Percentiles rank a stretch among this genome's conserved stretches.
phyloP scores from a whole-genome alignment of 2,888 invertebrate genomes.

The Balanococcus diminutus region DNA sequence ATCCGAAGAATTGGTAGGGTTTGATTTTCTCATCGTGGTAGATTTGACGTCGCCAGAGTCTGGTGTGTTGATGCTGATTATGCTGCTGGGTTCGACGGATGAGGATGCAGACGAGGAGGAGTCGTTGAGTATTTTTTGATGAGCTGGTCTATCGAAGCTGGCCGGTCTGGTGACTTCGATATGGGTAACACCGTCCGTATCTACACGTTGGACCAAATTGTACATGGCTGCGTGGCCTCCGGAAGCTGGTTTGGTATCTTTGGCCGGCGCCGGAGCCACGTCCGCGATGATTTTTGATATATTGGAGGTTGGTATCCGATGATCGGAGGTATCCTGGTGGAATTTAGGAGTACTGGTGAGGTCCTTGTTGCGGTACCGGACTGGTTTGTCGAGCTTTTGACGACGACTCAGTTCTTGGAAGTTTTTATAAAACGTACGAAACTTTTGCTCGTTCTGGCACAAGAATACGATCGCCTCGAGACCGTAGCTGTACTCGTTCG shows the following conservation, averaged over 20 bases:
- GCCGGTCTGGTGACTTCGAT: constrained; percentile 62
- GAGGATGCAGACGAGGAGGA: neutral
- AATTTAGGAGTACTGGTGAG: neutral
- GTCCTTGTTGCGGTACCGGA: constrained; percentile 57
- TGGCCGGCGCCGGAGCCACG: neutral
- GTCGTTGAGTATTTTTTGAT: neutral
- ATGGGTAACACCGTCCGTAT: constrained; percentile 65
- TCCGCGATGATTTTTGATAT: neutral
- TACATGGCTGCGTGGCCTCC: constrained; percentile 59
- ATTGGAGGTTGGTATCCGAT: neutral
- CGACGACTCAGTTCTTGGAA: constrained; percentile 60
- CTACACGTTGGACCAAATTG: constrained; percentile 64
- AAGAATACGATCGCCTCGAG: constrained; percentile 60
- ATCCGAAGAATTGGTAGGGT: neutral
- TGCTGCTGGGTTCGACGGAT: constrained; percentile 59
- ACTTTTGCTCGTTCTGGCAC: constrained; percentile 59
- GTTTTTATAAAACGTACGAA: constrained; percentile 59
- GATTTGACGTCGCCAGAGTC: constrained; percentile 58
- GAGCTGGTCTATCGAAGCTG: constrained; percentile 47
- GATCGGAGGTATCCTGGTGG: neutral
- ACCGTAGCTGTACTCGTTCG: constrained; percentile 54
- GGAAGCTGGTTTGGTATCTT: neutral
- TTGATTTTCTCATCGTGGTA: neutral
- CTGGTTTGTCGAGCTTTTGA: constrained; percentile 58
- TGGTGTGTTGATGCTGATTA: constrained; percentile 63